These are phyloP conservation scores for Charanyca ferruginea DNA, from an alignment of 2,888 invertebrate species.

Conservation along the genomic window DNA sequence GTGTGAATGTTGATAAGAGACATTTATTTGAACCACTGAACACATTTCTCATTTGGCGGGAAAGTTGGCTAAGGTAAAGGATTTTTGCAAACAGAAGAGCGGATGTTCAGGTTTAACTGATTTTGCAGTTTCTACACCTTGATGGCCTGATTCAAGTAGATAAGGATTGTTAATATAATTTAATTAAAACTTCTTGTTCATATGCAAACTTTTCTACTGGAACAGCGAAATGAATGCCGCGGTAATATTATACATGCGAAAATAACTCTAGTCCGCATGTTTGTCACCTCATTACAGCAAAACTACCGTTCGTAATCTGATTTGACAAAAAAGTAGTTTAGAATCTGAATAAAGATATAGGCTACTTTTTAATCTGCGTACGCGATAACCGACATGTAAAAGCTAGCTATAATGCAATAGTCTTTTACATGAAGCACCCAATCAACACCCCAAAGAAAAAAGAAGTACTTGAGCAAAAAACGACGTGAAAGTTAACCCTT, in stretches of 20 bases:
- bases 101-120: not conserved
- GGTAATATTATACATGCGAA: conserved; percentile 1
- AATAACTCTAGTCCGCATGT: no score
- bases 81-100: not conserved
- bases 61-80: conserved; percentile 31
- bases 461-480: conserved; percentile 29
- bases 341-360: no score
- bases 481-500: conserved; percentile 44
- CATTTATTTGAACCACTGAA: conserved; percentile 53
- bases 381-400: no score
- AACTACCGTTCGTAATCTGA: no score
- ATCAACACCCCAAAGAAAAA: conserved; percentile 31
- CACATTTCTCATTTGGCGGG: conserved; percentile 54
- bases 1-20: conserved; percentile 67
- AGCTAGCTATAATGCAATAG: no score
- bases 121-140: not conserved
- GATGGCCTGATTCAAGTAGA: conserved; percentile 4
- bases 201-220: not conserved
- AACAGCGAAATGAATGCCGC: not conserved
- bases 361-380: no score
- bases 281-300: no score
- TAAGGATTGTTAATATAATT: not conserved
- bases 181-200: no score
- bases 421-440: conserved; percentile 19
- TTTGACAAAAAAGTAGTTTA: no score